phyloP scores from a whole-genome alignment of 2,888 invertebrate genomes.

The Hydroisotoma schaefferi region DNA sequence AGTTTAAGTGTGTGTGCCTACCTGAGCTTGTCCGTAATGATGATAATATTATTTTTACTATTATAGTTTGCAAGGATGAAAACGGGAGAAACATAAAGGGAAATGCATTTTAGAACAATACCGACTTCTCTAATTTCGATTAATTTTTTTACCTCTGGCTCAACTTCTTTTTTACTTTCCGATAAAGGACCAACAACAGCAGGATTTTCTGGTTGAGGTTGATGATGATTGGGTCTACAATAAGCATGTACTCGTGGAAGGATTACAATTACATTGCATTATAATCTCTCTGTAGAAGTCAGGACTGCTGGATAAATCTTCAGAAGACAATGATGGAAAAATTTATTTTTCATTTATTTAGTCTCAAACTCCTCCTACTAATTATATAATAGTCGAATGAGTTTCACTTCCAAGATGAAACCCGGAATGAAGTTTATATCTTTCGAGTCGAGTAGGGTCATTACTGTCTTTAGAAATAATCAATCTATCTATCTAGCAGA shows the following conservation, averaged over 20 bases:
- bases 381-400: conserved; percentile 7
- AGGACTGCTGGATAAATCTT: background rate
- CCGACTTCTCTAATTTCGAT: conserved; percentile 20
- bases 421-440: conserved; percentile 1
- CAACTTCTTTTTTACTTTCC: background rate
- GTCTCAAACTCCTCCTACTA: background rate
- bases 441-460: too few relatives aligned
- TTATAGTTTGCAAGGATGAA: conserved; percentile 9
- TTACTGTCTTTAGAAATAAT: background rate
- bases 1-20: conserved; percentile 12
- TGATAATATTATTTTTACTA: conserved; percentile 16
- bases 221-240: too few relatives aligned
- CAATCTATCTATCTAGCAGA: background rate
- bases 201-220: too few relatives aligned
- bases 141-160: conserved; percentile 4
- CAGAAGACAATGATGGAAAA: background rate
- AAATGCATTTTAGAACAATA: conserved; percentile 27
- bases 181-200: background rate
- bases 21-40: conserved; percentile 18
- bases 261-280: too few relatives aligned
- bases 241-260: too few relatives aligned
- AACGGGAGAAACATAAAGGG: conserved; percentile 6
- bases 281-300: background rate
- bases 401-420: conserved; percentile 13
- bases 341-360: conserved; percentile 4